A percentile compares a stretch with the other conserved stretches of the same genome.
Evolutionary conservation across 2,797 vertebrate species (phyloP).

Genomic region (Oryzias sinensis): DNA sequence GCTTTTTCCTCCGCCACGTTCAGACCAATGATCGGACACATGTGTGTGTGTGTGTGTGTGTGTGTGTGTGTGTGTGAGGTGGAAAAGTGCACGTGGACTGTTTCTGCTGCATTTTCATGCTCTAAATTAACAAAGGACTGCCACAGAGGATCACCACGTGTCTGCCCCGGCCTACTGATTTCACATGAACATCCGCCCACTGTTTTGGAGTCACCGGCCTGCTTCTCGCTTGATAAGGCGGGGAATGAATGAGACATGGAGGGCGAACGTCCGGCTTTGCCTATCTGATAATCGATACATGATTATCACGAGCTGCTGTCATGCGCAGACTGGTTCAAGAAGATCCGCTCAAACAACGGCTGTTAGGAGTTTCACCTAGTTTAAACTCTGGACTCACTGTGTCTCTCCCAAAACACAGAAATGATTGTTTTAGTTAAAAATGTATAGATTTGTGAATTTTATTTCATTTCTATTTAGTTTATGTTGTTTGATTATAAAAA

Average conservation of each 20-base stretch:
- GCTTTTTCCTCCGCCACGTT: constrained; percentile 43
- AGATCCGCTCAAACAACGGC: too few species aligned
- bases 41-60: constrained; percentile 5
- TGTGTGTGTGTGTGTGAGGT: constrained; percentile 7
- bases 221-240: not conserved
- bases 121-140: constrained; percentile 71
- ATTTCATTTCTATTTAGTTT: too few species aligned
- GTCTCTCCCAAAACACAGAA: too few species aligned
- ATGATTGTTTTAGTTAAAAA: too few species aligned
- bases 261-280: not conserved
- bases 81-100: constrained; percentile 22
- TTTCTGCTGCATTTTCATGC: constrained; percentile 34
- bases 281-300: too few species aligned
- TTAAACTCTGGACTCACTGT: too few species aligned
- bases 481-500: too few species aligned
- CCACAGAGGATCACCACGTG: constrained; percentile 72
- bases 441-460: too few species aligned
- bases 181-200: constrained; percentile 47
- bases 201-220: constrained; percentile 7
- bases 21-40: not conserved
- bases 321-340: too few species aligned
- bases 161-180: constrained; percentile 35
- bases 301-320: too few species aligned
- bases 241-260: constrained; percentile 15
- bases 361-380: too few species aligned